Evolutionary conservation across 2,113 vertebrate species (phyloP).

Genomic region (Baryphthengus martii): DNA sequence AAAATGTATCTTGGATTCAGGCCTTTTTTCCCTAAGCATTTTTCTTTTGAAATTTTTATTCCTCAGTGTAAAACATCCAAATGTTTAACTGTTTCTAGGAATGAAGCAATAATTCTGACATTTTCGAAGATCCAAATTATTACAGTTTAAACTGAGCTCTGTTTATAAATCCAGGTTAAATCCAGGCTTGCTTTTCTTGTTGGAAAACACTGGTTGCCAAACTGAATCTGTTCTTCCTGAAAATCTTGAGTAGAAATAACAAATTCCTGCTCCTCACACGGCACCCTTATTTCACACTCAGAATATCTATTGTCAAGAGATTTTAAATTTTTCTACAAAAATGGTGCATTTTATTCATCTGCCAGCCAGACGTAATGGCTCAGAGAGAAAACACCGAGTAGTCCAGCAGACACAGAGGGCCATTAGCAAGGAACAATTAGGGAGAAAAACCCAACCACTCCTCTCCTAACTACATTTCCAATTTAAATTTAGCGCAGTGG

Average conservation of each 20-base stretch:
- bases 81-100: background rate
- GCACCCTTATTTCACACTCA: background rate
- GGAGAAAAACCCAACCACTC: background rate
- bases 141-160: background rate
- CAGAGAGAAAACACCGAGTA: background rate
- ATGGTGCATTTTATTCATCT: background rate
- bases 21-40: background rate
- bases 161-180: background rate
- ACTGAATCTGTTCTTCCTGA: background rate
- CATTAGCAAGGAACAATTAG: background rate
- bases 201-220: background rate
- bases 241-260: background rate
- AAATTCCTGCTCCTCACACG: background rate
- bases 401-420: background rate
- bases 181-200: background rate
- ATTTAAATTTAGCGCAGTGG: background rate
- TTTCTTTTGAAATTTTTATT: background rate
- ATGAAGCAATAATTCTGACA: background rate
- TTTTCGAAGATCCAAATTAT: background rate
- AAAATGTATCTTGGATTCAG: background rate
- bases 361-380: background rate
- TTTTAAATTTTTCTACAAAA: background rate
- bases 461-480: background rate
- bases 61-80: background rate
- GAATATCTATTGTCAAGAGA: background rate